phyloP scores from a whole-genome alignment of 2,888 invertebrate species.

The Pocota personata region DNA sequence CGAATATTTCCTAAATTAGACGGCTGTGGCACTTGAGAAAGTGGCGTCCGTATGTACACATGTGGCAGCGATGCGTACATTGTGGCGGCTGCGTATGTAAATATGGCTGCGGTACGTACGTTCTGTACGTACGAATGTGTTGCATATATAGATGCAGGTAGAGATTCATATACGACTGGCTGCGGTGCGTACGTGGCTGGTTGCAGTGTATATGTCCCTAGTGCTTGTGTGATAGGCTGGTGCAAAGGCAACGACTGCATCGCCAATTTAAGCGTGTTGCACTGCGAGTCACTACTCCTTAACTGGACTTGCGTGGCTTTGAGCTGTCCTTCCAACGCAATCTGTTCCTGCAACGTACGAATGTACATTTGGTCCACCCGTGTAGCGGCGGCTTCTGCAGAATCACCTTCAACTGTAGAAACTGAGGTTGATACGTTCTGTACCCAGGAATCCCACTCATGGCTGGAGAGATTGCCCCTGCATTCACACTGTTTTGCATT shows the following conservation, averaged over 20 bases:
- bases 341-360: too few species aligned
- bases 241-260: constrained; percentile 1
- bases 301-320: constrained; percentile 22
- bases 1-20: not conserved
- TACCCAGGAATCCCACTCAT: too few species aligned
- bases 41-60: constrained; percentile 2
- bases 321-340: constrained; percentile 30
- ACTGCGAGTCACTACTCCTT: constrained; percentile 14
- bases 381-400: too few species aligned
- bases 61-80: constrained; percentile 12
- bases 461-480: too few species aligned
- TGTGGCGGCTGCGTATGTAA: not conserved
- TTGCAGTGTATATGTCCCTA: not conserved
- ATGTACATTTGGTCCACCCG: too few species aligned
- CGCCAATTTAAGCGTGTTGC: not conserved
- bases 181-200: too few species aligned
- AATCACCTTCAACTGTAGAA: too few species aligned
- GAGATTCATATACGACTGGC: not conserved
- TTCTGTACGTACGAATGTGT: not conserved
- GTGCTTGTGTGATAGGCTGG: too few species aligned
- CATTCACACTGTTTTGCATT: too few species aligned
- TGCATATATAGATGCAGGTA: not conserved
- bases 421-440: too few species aligned
- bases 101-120: constrained; percentile 4
- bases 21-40: not conserved